A percentile compares a stretch with the other conserved stretches of the same genome.
These are phyloP conservation scores for Metacarcinus magister DNA, from an alignment of 2,888 invertebrate species.

Conservation along the genomic window DNA sequence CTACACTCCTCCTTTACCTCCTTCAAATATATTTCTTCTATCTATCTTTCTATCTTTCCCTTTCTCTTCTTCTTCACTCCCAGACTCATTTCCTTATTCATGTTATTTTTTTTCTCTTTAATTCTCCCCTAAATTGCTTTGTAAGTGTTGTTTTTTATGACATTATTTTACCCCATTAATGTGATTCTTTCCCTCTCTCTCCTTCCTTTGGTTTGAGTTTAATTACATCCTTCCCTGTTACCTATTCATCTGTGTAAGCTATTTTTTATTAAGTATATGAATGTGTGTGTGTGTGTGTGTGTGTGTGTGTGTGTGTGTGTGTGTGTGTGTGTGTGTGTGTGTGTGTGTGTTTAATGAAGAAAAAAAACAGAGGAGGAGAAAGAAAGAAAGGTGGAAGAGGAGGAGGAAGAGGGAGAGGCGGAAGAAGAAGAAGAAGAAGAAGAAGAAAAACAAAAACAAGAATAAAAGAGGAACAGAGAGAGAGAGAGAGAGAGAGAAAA, in stretches of 20 bases:
- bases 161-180: background rate
- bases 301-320: background rate
- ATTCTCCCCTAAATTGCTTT: background rate
- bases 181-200: background rate
- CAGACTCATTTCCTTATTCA: no score
- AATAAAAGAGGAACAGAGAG: background rate
- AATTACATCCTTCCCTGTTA: background rate
- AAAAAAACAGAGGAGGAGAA: background rate
- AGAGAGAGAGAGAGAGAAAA: slow-evolving; percentile 31
- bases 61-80: no score
- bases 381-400: background rate
- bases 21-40: no score
- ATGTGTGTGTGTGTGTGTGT: background rate
- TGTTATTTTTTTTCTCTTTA: background rate
- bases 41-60: no score
- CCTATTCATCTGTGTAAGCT: background rate
- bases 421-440: background rate
- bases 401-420: background rate
- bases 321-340: slow-evolving; percentile 2
- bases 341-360: background rate
- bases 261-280: background rate
- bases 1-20: no score
- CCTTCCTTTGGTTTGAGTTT: background rate
- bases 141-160: background rate
- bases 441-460: background rate